Evolutionary conservation across 2,113 vertebrate species (phyloP).

Genomic region (Phaetusa simplex): DNA sequence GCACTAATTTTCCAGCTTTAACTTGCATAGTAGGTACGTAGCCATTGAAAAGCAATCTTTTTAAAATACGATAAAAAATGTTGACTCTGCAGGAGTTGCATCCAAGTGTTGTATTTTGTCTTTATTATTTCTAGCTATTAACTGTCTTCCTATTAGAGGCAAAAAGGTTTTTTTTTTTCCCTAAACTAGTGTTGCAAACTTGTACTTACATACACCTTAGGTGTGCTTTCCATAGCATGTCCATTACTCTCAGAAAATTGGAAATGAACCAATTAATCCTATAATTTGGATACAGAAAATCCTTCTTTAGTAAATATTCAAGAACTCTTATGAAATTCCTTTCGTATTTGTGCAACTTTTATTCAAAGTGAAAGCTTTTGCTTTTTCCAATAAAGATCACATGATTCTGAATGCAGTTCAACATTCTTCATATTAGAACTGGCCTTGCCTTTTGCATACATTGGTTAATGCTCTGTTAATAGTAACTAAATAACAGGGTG

Average conservation of each 20-base stretch:
- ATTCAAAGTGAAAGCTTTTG: neutral
- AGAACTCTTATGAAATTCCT: neutral
- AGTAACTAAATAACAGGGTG: neutral
- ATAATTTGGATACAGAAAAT: neutral
- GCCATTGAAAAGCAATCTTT: neutral
- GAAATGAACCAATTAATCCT: neutral
- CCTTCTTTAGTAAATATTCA: neutral
- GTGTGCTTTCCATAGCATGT: neutral
- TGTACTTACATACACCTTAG: neutral
- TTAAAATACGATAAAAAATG: neutral
- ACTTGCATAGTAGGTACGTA: neutral
- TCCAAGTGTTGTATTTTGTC: neutral
- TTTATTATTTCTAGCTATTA: neutral
- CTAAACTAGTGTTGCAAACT: neutral
- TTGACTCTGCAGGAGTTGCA: neutral
- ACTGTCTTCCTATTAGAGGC: neutral
- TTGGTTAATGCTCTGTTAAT: neutral
- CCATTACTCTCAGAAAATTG: neutral
- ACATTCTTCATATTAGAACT: neutral
- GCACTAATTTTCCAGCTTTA: neutral
- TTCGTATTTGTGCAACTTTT: neutral
- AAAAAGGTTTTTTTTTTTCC: fast-evolving
- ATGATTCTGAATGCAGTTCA: neutral
- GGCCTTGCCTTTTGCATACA: neutral
- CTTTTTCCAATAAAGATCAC: neutral